Conservation (phyloP, 2,888 invertebrate genomes). For the Argynnis bischoffii region DNA sequence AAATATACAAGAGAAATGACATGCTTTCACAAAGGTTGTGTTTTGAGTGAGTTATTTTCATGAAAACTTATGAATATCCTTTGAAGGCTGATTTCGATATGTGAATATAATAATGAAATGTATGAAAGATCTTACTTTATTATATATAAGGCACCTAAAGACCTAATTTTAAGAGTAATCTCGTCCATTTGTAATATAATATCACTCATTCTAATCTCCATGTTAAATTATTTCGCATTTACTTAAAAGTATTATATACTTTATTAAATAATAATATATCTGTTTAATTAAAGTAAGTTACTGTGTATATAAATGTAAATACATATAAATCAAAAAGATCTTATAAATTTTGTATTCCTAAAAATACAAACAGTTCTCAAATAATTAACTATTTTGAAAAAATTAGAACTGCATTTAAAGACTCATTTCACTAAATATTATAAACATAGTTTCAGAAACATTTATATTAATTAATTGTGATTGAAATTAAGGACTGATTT, state of each 20-base stretch:
- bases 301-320: slow-evolving; percentile 14
- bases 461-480: too few relatives aligned
- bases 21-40: slow-evolving; percentile 1
- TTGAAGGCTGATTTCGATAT: slow-evolving; percentile 11
- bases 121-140: not conserved
- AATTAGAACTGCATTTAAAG: not conserved
- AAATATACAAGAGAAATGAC: too few relatives aligned
- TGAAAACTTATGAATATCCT: not conserved
- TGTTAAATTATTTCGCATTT: not conserved
- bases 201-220: slow-evolving; percentile 4
- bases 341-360: slow-evolving; percentile 1
- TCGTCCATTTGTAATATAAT: slow-evolving; percentile 10
- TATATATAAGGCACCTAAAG: slow-evolving; percentile 4
- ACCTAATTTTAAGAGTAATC: slow-evolving; percentile 11
- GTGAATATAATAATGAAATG: not conserved
- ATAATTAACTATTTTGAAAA: not conserved
- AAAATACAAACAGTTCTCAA: not conserved
- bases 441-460: too few relatives aligned
- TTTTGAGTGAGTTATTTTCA: slow-evolving; percentile 7
- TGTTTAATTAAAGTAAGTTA: slow-evolving; percentile 4
- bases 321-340: slow-evolving; percentile 4
- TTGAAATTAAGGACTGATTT: too few relatives aligned
- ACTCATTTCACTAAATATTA: too few relatives aligned
- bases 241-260: too few relatives aligned
- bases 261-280: not conserved